Conservation (phyloP, 35 echinoderm and acorn worm genomes). For the Apostichopus californicus region DNA sequence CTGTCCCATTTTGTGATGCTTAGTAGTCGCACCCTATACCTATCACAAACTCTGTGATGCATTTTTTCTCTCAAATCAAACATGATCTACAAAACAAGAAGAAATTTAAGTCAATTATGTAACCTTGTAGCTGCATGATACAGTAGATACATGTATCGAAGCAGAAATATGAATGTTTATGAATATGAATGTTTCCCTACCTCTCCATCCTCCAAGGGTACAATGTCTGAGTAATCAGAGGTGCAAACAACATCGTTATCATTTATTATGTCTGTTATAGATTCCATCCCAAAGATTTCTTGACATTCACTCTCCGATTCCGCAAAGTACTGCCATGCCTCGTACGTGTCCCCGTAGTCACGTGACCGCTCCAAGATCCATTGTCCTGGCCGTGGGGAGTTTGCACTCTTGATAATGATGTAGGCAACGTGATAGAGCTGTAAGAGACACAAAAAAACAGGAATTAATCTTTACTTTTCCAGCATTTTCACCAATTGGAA, state of each 20-base stretch:
- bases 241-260: conserved; percentile 83
- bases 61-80: no score
- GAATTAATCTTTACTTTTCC: no score
- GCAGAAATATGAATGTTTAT: no score
- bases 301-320: conserved; percentile 84
- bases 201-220: conserved; percentile 98
- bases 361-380: conserved; percentile 90
- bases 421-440: conserved; percentile 97
- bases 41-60: no score
- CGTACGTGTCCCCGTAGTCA: conserved; percentile 84
- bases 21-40: no score
- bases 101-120: no score
- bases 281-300: conserved; percentile 75
- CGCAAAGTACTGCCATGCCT: conserved; percentile 98
- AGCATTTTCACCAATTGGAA: no score
- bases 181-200: conserved; percentile 19
- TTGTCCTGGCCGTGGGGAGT: conserved; percentile 85
- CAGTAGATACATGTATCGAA: no score
- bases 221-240: conserved; percentile 93
- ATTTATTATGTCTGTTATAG: conserved; percentile 56
- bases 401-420: conserved; percentile 94
- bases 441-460: neutral
- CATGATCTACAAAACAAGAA: no score
- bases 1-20: no score
- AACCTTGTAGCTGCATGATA: no score